phyloP scores from a whole-genome alignment of 1,140 invertebrate genomes.

The Zaprionus taronus region DNA sequence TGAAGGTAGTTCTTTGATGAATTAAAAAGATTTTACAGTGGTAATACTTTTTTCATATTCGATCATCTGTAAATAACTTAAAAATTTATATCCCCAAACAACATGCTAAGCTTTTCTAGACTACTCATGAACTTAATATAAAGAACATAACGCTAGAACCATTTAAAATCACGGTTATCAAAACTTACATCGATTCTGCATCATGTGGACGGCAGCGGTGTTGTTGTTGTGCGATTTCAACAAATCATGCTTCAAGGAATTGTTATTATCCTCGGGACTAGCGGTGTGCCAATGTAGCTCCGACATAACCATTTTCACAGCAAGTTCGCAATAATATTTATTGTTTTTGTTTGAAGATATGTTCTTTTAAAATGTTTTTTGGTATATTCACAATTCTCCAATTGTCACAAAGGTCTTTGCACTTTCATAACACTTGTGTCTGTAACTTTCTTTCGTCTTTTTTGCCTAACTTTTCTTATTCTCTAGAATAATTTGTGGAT shows the following conservation, averaged over 20 bases:
- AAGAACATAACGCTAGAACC: too few species aligned
- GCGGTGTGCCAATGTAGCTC: conserved; percentile 82
- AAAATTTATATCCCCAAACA: too few species aligned
- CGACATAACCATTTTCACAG: conserved; percentile 84
- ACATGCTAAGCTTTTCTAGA: too few species aligned
- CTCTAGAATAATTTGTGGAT: conserved; percentile 5
- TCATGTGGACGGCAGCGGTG: conserved; percentile 69
- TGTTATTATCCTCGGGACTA: conserved; percentile 83
- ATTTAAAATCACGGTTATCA: too few species aligned
- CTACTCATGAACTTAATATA: too few species aligned
- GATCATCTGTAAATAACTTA: too few species aligned
- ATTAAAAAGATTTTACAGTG: too few species aligned
- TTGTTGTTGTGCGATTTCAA: conserved; percentile 74
- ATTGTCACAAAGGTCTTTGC: conserved; percentile 24
- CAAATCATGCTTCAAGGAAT: conserved; percentile 80
- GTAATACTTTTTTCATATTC: too few species aligned
- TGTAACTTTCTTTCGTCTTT: conserved; percentile 13
- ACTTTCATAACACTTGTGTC: conserved; percentile 23
- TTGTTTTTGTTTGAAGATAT: conserved; percentile 20
- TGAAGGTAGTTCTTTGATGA: background rate
- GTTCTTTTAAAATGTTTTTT: conserved; percentile 14
- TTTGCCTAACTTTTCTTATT: conserved; percentile 18
- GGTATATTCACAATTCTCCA: conserved; percentile 1
- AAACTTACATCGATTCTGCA: conserved; percentile 84
- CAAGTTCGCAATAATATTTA: background rate